phyloP scores from a whole-genome alignment of 2,888 invertebrate genomes.

The Dromius quadrimaculatus region DNA sequence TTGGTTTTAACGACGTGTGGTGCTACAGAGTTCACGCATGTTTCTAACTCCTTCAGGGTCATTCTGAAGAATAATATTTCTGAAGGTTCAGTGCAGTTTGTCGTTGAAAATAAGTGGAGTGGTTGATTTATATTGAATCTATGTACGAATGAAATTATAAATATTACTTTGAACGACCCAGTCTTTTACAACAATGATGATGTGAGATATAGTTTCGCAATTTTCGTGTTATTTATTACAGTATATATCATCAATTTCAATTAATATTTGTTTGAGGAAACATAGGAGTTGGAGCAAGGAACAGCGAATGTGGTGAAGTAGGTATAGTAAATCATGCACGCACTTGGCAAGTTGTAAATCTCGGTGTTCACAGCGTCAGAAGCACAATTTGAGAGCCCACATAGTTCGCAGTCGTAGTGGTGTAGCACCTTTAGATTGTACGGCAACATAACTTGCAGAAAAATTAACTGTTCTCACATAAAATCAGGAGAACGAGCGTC shows the following conservation, averaged over 20 bases:
- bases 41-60: no score
- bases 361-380: constrained; percentile 12
- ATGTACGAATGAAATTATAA: no score
- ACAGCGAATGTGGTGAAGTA: no score
- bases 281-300: not conserved
- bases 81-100: no score
- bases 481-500: constrained; percentile 38
- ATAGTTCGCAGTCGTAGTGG: no score
- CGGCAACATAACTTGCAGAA: constrained; percentile 41
- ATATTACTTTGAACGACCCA: not conserved
- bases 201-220: not conserved
- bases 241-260: constrained; percentile 11
- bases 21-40: no score
- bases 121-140: no score
- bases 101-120: no score
- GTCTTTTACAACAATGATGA: not conserved
- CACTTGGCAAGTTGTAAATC: constrained; percentile 40
- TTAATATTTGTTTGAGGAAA: constrained; percentile 17
- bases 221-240: not conserved
- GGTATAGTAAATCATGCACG: constrained; percentile 30
- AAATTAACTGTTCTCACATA: constrained; percentile 44
- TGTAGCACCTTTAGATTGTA: not conserved
- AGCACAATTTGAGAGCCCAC: constrained; percentile 21
- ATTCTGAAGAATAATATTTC: no score
- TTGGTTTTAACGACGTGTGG: no score